phyloP scores from a whole-genome alignment of 2,888 invertebrate genomes.

The Andricus curvator region DNA sequence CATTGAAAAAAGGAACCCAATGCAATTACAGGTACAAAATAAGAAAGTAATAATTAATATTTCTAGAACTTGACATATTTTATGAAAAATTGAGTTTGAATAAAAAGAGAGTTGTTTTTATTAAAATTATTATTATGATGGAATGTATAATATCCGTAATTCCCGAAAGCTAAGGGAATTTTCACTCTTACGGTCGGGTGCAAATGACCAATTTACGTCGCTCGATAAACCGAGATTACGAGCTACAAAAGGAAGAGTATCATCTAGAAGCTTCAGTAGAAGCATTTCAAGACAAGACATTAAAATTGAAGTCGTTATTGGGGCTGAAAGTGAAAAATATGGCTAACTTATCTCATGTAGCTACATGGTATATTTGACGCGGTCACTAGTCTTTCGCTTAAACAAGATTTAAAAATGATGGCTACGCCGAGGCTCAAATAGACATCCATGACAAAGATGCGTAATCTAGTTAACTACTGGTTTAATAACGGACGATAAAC shows the following conservation, averaged over 20 bases:
- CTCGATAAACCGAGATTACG: slow-evolving; percentile 31
- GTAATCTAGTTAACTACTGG: slow-evolving; percentile 33
- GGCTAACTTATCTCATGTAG: neutral
- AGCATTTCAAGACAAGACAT: neutral
- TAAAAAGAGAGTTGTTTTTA: neutral
- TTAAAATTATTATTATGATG: neutral
- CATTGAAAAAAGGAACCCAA: too few relatives aligned
- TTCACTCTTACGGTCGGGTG: slow-evolving; percentile 9
- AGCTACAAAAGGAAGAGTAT: slow-evolving; percentile 29
- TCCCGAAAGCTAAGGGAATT: slow-evolving; percentile 19
- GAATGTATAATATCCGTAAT: slow-evolving; percentile 14
- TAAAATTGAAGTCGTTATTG: slow-evolving; percentile 2
- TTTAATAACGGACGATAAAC: slow-evolving; percentile 29
- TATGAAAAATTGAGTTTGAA: neutral
- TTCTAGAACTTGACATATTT: neutral
- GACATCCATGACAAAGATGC: slow-evolving; percentile 27
- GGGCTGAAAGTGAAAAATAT: slow-evolving; percentile 5
- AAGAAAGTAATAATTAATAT: too few relatives aligned
- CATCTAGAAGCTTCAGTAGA: slow-evolving; percentile 3
- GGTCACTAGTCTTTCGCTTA: slow-evolving; percentile 12
- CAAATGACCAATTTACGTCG: slow-evolving; percentile 27
- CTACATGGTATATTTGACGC: neutral
- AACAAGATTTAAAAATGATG: slow-evolving; percentile 23
- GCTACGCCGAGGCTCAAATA: slow-evolving; percentile 7
- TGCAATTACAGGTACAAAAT: too few relatives aligned